Evolutionary conservation across 2,113 vertebrate species (phyloP), one percentile per base, ranked within the genome.

Genomic region (Hippocampus mohnikei): DNA sequence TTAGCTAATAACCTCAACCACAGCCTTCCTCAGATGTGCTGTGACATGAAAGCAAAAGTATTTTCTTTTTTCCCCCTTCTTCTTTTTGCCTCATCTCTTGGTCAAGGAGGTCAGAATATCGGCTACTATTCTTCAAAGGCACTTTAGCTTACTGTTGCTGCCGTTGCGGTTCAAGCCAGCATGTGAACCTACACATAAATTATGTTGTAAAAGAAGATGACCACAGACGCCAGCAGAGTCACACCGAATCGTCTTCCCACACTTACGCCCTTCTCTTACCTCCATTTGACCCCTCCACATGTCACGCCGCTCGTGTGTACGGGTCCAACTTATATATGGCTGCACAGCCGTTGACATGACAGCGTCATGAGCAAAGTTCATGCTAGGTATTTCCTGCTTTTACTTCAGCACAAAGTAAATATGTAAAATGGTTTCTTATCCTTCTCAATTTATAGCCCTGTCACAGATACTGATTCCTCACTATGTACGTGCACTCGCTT

Each of bases 1-100:
- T 81, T 80, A 84, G 86, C 87, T 84, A 86, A 87, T 81, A 55
- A 66, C 60, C 76, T 85, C 5, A 67, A 37, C 5, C 5, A 6
- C 33, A 37, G 33, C 33, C 33, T 6, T 37, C 33, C 33, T 37
- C 5, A 5, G 33, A 37, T 37, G 1, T 37, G 33, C 33, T 37
- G 33, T 37, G 33, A 37, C 33, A 37, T 37, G 33, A 37, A 37
- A 37, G 33, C 33, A 37, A 37, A 37, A 37, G 6, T 5, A 33
- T 33, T 33, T 33, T 33, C 33, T 37, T 6, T 37, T 27, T 72
- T 72, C 70, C 44, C 69, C 61, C 62, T 82, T 62, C 72, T 72
- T 33, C 62, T 81, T 62, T 72, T 27, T 62, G 18, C 64, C 15
- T 5, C 56, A 9, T 40, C 18, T 62, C 3, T 1, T 41, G 46